phyloP scores from a whole-genome alignment of 2,113 vertebrate genomes.

The Arenaria interpres region DNA sequence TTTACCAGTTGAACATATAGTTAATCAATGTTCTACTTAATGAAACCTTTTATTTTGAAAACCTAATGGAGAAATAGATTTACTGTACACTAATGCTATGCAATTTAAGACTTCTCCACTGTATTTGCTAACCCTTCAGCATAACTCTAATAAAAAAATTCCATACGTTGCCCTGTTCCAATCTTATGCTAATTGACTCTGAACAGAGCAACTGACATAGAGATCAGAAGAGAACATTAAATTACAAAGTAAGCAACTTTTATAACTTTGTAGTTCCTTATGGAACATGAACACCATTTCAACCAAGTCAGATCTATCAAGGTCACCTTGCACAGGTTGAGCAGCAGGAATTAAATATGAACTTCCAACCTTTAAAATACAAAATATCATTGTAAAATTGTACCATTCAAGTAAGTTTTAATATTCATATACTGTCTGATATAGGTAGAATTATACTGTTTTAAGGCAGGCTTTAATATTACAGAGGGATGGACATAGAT shows the following conservation, averaged over 20 bases:
- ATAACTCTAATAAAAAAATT: constrained; percentile 59
- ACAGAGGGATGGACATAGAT: not conserved
- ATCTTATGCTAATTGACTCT: constrained; percentile 61
- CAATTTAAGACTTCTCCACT: constrained; percentile 1
- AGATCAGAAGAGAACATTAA: constrained; percentile 64
- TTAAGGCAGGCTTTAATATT: not conserved
- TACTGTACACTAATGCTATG: not conserved
- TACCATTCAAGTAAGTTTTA: not conserved
- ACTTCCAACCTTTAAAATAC: not conserved
- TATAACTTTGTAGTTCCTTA: constrained; percentile 23
- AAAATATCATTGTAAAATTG: not conserved
- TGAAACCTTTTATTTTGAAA: constrained; percentile 33
- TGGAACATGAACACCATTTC: constrained; percentile 11
- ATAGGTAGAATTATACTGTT: not conserved
- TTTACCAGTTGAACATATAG: not conserved
- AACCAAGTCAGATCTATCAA: constrained; percentile 8
- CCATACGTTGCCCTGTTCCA: constrained; percentile 6
- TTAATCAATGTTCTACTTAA: not conserved
- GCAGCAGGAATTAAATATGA: not conserved
- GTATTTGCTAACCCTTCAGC: constrained; percentile 17
- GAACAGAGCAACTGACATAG: constrained; percentile 36
- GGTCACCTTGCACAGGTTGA: not conserved
- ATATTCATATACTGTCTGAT: not conserved
- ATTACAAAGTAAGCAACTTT: constrained; percentile 39
- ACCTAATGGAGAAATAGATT: constrained; percentile 17